Evolutionary conservation across 2,113 vertebrate species (phyloP).

Genomic region (Sminthopsis crassicaudata): DNA sequence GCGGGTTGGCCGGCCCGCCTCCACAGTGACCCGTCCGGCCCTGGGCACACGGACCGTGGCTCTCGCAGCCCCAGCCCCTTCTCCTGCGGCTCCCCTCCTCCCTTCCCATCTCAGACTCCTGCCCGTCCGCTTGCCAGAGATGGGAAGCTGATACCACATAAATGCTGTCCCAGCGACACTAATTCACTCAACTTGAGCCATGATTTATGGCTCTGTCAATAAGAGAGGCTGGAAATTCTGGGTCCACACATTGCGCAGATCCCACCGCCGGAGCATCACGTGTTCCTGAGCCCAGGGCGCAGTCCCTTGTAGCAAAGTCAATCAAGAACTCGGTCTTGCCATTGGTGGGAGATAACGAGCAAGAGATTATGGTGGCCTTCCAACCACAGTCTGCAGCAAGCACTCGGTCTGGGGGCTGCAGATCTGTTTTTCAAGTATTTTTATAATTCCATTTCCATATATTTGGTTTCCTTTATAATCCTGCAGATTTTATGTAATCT

Average conservation of each 20-base stretch:
- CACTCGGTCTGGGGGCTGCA: neutral
- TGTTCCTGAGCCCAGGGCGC: constrained; percentile 39
- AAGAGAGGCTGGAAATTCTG: constrained; percentile 87
- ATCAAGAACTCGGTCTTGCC: neutral
- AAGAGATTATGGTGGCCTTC: neutral
- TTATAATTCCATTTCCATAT: neutral
- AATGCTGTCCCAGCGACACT: constrained; percentile 91
- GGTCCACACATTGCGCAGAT: constrained; percentile 82
- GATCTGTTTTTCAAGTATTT: neutral
- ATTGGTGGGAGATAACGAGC: neutral
- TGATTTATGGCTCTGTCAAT: constrained; percentile 97
- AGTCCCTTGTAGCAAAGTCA: neutral
- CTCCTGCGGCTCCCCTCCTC: constrained; percentile 82
- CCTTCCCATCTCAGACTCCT: constrained; percentile 78
- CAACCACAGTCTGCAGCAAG: neutral
- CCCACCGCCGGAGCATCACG: constrained; percentile 89
- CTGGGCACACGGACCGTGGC: constrained; percentile 73
- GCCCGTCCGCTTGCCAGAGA: constrained; percentile 81
- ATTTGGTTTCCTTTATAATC: neutral
- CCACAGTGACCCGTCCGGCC: constrained; percentile 66
- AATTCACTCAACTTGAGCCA: constrained; percentile 95
- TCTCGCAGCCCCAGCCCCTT: constrained; percentile 74
- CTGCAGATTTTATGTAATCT: neutral
- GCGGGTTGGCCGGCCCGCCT: constrained; percentile 72
- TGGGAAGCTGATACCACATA: constrained; percentile 90